Base-by-base conservation (phyloP, 2,888 invertebrate species). In the Eulithis prunata region DNA sequence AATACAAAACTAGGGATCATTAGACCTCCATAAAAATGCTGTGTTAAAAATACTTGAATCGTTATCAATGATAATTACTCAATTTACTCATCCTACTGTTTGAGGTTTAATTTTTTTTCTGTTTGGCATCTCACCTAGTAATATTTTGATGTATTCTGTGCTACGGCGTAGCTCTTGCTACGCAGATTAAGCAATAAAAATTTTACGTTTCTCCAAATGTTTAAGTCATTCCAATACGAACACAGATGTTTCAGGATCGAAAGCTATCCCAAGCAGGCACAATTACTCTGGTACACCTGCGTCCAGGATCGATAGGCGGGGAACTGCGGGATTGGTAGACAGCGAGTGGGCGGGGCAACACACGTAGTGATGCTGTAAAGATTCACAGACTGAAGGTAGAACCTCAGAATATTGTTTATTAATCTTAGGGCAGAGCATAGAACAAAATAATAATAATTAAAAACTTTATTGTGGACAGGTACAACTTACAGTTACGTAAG, bases 301-400 rank as follows among this genome's bases (percentile, higher is more conserved):
- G 88, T 73, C 85, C 83, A 72, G 74, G 85, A 88, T 88, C 86
- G 78, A 86, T 87, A 85, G 90, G 90, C 90, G 90, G 87, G 79
- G 89, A 79, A 78, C 76, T 38, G 64, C 66, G 71, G 82, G 85
- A 89, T 90, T 90, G 91, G 89, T 21, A 70, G 73, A 2, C 52
- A 52, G 61, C 14, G 38, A 43, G 68, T 76, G 82, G 89, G 87
- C 83, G 86, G 85, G 73, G 76, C 80, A 64, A 71, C 72, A 28
- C 49, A 41, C 13, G 51, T 66, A 72, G 68, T 79, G 84, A 87
- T 84, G 84, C 75, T 77, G 78, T 57, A 63, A 47, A 57, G 47
- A 60, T 52, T 8, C 3, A 38, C 2, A 41, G 3, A 21, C 47
- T 12, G 46, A 0, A 57, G 36, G 32, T 57, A 32, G 21, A 21